Evolutionary conservation across 1,140 invertebrate species (phyloP).

Genomic region (Stegodyphus dumicola): DNA sequence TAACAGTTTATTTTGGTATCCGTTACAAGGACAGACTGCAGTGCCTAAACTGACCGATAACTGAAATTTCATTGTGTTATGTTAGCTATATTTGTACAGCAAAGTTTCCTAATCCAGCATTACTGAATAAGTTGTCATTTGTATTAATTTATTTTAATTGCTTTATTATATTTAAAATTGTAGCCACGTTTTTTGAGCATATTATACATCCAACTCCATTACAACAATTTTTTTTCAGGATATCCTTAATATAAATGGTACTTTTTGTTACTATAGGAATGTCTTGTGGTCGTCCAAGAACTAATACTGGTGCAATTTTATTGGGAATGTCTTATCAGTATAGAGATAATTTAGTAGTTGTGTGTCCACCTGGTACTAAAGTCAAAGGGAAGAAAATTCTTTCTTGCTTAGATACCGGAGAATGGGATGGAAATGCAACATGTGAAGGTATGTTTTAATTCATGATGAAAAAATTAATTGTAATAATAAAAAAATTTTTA

Average conservation of each 20-base stretch:
- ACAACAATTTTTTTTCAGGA: neutral
- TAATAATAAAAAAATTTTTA: too few species aligned
- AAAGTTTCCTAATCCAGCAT: too few species aligned
- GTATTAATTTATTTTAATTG: neutral
- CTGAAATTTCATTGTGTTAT: too few species aligned
- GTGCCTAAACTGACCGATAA: too few species aligned
- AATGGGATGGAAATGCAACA: constrained; percentile 67
- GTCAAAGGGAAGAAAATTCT: constrained; percentile 66
- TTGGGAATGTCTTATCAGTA: constrained; percentile 71
- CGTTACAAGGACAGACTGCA: too few species aligned
- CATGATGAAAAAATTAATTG: neutral
- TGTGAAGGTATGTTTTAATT: constrained; percentile 65
- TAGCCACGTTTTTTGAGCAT: neutral
- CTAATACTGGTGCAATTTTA: constrained; percentile 67
- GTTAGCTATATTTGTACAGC: too few species aligned
- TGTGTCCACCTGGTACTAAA: constrained; percentile 68
- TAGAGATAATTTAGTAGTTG: constrained; percentile 69
- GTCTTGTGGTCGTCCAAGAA: constrained; percentile 67
- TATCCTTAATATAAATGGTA: neutral
- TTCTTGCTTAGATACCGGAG: constrained; percentile 66
- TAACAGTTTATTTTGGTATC: too few species aligned
- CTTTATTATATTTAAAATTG: neutral
- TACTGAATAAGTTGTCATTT: neutral
- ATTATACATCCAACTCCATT: neutral
- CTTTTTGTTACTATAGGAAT: constrained; percentile 67